phyloP scores from a whole-genome alignment of 2,888 invertebrate genomes.

The Cheilosia soror region DNA sequence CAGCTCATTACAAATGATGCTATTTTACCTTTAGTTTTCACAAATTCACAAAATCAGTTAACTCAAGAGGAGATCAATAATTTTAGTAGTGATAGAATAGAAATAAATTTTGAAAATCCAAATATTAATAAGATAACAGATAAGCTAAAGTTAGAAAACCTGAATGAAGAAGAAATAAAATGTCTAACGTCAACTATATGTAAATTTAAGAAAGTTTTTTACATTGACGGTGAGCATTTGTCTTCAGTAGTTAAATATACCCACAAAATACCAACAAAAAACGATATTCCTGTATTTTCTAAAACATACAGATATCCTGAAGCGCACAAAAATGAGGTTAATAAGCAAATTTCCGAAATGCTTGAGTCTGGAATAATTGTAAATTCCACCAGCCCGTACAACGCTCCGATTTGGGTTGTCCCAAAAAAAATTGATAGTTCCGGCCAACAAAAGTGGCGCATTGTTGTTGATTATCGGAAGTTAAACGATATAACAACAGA shows the following conservation, averaged over 20 bases:
- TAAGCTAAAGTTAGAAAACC: slow-evolving; percentile 28
- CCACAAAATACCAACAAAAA: slow-evolving; percentile 26
- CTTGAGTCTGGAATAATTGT: too few species aligned
- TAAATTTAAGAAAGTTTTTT: slow-evolving; percentile 33
- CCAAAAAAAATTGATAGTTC: too few species aligned
- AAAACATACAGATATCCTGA: slow-evolving; percentile 29
- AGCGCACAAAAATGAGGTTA: slow-evolving; percentile 9
- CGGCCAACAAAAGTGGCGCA: too few species aligned
- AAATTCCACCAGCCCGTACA: too few species aligned
- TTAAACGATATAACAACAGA: too few species aligned
- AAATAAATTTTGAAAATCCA: slow-evolving; percentile 14
- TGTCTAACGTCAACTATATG: background rate
- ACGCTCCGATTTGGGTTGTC: too few species aligned
- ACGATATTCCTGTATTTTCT: slow-evolving; percentile 25
- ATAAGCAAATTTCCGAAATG: too few species aligned
- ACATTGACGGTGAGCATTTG: slow-evolving; percentile 24
- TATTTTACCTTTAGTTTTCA: slow-evolving; percentile 2
- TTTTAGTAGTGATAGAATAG: background rate
- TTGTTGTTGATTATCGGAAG: too few species aligned
- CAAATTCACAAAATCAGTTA: background rate
- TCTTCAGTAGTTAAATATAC: slow-evolving; percentile 8
- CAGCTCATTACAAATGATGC: slow-evolving; percentile 10
- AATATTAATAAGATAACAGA: background rate
- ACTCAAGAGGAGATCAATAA: slow-evolving; percentile 12
- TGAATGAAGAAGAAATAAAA: slow-evolving; percentile 38